Evolutionary conservation across 2,113 vertebrate species (phyloP).

Genomic region (Spea multiplicata): DNA sequence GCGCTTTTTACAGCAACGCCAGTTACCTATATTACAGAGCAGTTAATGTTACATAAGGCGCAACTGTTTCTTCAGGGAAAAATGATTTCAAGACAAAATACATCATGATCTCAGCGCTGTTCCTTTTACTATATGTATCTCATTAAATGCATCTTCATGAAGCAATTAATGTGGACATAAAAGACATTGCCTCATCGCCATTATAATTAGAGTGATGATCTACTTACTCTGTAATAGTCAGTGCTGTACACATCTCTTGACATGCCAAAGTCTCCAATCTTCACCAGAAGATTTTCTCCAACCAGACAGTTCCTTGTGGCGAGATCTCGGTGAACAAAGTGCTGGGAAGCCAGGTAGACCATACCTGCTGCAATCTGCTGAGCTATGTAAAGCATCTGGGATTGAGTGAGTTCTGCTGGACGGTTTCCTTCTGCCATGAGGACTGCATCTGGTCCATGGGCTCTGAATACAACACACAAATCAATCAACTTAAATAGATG

Average conservation of each 20-base stretch:
- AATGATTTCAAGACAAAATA: neutral
- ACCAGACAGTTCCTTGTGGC: slow-evolving; percentile 97
- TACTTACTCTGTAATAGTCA: slow-evolving; percentile 97
- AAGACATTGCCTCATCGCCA: slow-evolving; percentile 29
- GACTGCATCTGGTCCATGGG: slow-evolving; percentile 92
- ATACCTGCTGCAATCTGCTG: slow-evolving; percentile 97
- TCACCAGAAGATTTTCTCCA: slow-evolving; percentile 96
- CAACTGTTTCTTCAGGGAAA: no score
- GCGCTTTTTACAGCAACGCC: no score
- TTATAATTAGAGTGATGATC: slow-evolving; percentile 52
- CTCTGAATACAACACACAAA: slow-evolving; percentile 64
- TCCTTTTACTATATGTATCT: slow-evolving; percentile 3
- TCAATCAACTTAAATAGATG: neutral
- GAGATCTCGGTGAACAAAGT: slow-evolving; percentile 96
- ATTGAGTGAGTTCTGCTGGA: slow-evolving; percentile 87
- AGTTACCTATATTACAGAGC: no score
- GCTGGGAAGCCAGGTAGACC: slow-evolving; percentile 96
- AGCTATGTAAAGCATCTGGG: slow-evolving; percentile 96
- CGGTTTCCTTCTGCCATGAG: slow-evolving; percentile 89
- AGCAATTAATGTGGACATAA: slow-evolving; percentile 23
- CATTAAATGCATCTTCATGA: slow-evolving; percentile 20
- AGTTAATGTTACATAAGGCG: no score
- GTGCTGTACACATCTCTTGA: slow-evolving; percentile 98
- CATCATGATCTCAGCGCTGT: slow-evolving; percentile 19
- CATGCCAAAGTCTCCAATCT: slow-evolving; percentile 99